Percentiles rank a stretch among this genome's conserved stretches.
Evolutionary conservation across 64 coral and sea anemone genomes (phyloP).

Genomic region (Porites lutea): DNA sequence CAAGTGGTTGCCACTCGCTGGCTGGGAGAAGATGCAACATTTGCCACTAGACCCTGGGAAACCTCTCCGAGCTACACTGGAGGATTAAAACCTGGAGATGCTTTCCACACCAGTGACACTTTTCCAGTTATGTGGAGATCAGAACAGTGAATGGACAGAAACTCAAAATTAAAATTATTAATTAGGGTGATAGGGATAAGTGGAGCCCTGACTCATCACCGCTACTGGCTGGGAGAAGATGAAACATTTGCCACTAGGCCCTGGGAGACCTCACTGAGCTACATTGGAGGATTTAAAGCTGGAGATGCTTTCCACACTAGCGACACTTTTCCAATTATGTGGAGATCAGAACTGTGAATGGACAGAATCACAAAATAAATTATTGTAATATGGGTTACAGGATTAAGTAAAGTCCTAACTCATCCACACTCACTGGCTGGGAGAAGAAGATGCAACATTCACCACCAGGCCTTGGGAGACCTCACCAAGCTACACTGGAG

Average conservation of each 20-base stretch:
- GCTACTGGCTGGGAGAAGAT: slow-evolving; percentile 80
- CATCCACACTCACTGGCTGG: slow-evolving; percentile 48
- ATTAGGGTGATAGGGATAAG: too few species aligned
- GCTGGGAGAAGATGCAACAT: slow-evolving; percentile 77
- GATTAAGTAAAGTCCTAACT: too few species aligned
- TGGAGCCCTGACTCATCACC: too few species aligned
- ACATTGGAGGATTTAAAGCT: slow-evolving; percentile 43
- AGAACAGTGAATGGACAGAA: neutral
- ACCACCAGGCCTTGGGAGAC: slow-evolving; percentile 68
- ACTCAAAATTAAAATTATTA: neutral
- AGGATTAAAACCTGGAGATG: slow-evolving; percentile 58
- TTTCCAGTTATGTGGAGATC: slow-evolving; percentile 23
- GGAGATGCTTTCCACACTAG: slow-evolving; percentile 46
- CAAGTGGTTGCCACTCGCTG: slow-evolving; percentile 83
- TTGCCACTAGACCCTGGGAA: slow-evolving; percentile 74
- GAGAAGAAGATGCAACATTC: slow-evolving; percentile 66
- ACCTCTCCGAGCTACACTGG: slow-evolving; percentile 46
- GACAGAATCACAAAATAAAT: neutral
- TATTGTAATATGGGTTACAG: too few species aligned
- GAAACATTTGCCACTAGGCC: slow-evolving; percentile 60
- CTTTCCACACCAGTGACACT: slow-evolving; percentile 22
- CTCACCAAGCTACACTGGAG: slow-evolving; percentile 45
- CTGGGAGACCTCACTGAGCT: slow-evolving; percentile 61
- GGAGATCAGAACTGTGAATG: neutral
- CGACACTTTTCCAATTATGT: slow-evolving; percentile 11